These are phyloP conservation scores for Macquaria australasica DNA, from an alignment of 2,113 vertebrate genomes.

Conservation along the genomic window DNA sequence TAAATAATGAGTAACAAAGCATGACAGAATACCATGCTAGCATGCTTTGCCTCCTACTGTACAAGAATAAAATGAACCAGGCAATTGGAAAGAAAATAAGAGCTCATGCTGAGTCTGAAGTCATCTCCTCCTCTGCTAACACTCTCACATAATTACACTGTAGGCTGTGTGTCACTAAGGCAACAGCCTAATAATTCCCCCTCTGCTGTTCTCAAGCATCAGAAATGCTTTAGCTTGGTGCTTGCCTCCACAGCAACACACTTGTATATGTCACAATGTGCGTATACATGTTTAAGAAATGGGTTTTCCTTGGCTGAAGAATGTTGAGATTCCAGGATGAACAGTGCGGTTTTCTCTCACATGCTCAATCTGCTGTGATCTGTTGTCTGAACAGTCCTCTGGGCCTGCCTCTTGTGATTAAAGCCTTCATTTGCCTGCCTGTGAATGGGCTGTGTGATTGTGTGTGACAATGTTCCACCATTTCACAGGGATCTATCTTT, in stretches of 20 bases:
- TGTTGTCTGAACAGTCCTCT: background rate
- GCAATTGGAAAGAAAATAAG: constrained; percentile 10
- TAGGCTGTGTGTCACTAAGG: constrained; percentile 70
- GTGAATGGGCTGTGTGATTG: constrained; percentile 5
- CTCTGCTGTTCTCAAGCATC: constrained; percentile 44
- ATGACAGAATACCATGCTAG: background rate
- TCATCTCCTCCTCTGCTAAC: constrained; percentile 35
- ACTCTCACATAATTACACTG: constrained; percentile 69
- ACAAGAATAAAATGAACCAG: constrained; percentile 3
- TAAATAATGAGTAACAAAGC: background rate
- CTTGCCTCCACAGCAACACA: background rate
- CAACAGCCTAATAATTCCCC: constrained; percentile 69
- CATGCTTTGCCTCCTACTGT: constrained; percentile 2
- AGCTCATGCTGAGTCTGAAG: constrained; percentile 32
- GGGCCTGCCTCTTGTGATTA: constrained; percentile 20
- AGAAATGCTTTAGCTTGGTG: constrained; percentile 2
- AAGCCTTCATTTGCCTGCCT: constrained; percentile 13
- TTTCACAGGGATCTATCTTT: constrained; percentile 14
- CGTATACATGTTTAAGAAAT: background rate
- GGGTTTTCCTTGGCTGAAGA: background rate
- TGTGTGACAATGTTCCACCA: constrained; percentile 13
- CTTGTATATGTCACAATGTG: background rate
- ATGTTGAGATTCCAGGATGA: background rate
- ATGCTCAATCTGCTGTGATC: background rate
- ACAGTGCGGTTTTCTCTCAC: background rate